Conservation (phyloP, 1,140 invertebrate genomes). For the Lepidurus apus region DNA sequence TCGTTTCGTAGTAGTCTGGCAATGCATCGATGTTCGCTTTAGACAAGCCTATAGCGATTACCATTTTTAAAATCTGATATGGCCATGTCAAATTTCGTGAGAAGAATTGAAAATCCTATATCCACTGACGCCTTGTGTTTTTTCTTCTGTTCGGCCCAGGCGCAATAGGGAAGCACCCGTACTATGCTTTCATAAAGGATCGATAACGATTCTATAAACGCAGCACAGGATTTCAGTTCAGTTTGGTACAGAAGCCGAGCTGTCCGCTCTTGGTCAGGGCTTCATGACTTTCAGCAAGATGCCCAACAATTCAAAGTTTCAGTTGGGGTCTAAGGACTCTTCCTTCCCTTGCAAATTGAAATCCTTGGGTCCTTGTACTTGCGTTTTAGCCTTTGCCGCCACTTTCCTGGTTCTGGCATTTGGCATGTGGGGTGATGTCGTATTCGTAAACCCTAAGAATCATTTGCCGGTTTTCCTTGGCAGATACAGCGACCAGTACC, state of each 20-base stretch:
- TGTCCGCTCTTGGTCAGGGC: background rate
- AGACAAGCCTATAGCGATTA: too few relatives aligned
- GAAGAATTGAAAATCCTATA: background rate
- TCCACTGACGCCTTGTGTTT: background rate
- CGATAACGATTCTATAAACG: slow-evolving; percentile 7
- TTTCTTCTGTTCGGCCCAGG: background rate
- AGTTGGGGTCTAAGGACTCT: background rate
- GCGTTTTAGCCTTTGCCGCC: background rate
- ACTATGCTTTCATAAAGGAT: background rate
- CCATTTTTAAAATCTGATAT: background rate
- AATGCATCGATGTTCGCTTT: too few relatives aligned
- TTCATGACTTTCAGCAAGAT: background rate
- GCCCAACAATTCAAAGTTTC: background rate
- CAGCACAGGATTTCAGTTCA: background rate
- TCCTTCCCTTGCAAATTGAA: background rate
- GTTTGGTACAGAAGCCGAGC: background rate
- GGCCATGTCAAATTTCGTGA: background rate
- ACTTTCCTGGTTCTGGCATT: background rate
- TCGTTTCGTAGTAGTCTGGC: too few relatives aligned
- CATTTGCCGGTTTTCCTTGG: background rate
- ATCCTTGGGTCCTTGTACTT: background rate
- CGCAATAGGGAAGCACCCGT: background rate
- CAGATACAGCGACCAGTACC: background rate
- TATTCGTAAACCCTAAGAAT: background rate
- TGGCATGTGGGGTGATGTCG: slow-evolving; percentile 16